Evolutionary conservation across 2,888 invertebrate species (phyloP), one percentile per base, ranked within the genome.

Genomic region (Lacanobia oleracea): DNA sequence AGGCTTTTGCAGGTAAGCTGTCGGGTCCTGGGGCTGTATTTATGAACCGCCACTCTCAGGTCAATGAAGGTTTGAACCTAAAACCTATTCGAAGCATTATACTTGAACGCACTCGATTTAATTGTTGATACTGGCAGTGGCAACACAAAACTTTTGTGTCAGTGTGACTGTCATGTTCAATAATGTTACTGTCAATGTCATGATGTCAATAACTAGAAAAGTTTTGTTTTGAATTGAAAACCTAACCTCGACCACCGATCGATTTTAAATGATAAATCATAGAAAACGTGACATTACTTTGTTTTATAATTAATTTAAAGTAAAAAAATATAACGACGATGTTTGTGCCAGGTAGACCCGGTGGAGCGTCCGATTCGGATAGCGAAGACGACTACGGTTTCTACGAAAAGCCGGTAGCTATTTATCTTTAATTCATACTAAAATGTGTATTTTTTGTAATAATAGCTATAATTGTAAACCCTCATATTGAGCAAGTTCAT

Each of bases 311-410:
- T 61, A 48, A 40, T 59, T 71, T 54, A 33, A 9, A 37, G 53
- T 69, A 2, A 70, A 65, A 57, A n/a, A 53, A 57, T 33, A 82
- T 9, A 54, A 92, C 92, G 93, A 85, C 91, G 23, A 82, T 88
- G 51, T 91, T 88, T 59, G 1, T 68, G 59, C 77, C 79, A 14
- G 79, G 77, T 77, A 91, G 95, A 85, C 95, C 95, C 14, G 95
- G 95, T 50, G 95, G 95, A 10, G 95, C 93, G 81, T 94, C 94
- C 10, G 95, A 95, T 81, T 89, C 94, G 1, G 94, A 94, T 68
- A 93, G 92, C 79, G 95, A 33, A 33, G 33, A 95, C 69, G 94
- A 94, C 68, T 94, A 91, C 82, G 93, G 92, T 50, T 94, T 91
- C 87, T 92, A 88, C 78, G 91, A 94, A 62, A 92, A 90, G 82